These are phyloP conservation scores for Morpho helenor DNA, from an alignment of 2,888 invertebrate species.

Conservation along the genomic window DNA sequence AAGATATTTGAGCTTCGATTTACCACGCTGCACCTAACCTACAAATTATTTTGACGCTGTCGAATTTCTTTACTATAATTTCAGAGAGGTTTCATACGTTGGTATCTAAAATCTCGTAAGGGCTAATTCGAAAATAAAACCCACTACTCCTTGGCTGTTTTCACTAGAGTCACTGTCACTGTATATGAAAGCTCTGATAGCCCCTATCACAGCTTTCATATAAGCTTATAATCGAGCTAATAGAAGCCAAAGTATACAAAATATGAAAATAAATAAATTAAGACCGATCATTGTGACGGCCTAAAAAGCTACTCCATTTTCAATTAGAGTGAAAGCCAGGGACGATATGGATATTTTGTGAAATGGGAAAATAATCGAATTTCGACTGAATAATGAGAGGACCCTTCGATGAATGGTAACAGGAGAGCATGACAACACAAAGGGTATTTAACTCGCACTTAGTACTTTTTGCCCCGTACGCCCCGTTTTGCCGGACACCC, in stretches of 20 bases:
- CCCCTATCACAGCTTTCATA: no score
- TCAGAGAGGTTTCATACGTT: no score
- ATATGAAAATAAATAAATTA: constrained; percentile 48
- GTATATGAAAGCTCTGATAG: no score
- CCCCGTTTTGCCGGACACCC: constrained; percentile 47
- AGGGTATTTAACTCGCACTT: constrained; percentile 78
- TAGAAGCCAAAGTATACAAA: constrained; percentile 11
- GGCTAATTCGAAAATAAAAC: no score
- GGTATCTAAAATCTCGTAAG: no score
- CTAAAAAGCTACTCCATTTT: constrained; percentile 60
- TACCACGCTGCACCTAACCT: no score
- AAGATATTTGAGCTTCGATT: no score
- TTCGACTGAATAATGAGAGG: constrained; percentile 76
- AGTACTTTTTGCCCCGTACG: constrained; percentile 68
- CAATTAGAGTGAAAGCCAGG: constrained; percentile 74
- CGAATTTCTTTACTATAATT: no score
- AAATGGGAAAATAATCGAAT: constrained; percentile 79
- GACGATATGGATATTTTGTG: constrained; percentile 76
- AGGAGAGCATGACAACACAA: constrained; percentile 67
- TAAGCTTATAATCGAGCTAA: neutral
- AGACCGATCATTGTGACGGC: constrained; percentile 53
- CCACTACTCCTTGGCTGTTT: no score
- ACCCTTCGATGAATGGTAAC: constrained; percentile 66
- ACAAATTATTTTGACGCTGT: no score
- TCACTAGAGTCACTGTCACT: no score